Evolutionary conservation across 1,140 invertebrate species (phyloP), one percentile per base, ranked within the genome.

Genomic region (Diploscapter pachys): DNA sequence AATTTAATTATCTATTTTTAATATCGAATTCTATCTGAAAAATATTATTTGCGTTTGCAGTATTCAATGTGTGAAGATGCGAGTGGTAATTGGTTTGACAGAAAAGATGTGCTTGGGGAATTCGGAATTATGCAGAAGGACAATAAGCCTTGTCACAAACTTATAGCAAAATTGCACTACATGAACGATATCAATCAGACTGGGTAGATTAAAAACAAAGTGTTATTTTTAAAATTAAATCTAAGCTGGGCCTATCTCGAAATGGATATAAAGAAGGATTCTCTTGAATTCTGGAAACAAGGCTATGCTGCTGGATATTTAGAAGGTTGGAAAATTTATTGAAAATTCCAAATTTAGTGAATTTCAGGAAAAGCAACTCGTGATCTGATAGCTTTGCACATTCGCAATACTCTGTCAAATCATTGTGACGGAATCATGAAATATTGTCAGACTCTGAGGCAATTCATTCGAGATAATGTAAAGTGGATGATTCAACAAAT

Each of bases 281-380:
- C 88, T 2, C 92, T 90, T 85, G 66, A 78, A 2, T 85, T 88
- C 84, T 89, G 89, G 77, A 89, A 92, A 5, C 93, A 95, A 87
- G 92, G 92, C 0, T 93, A 91, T 84, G 91, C 92, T 2, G 93
- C 93, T n/a, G 94, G 94, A 5, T 88, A 93, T n/a, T 87, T 93
- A 0, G 93, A 95, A 87, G 93, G 93, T 0, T 69, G 56, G 49
- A 4, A 66, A 13, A 64, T 6, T 64, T 6, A 6, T 73, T 3
- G 49, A 31, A 73, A 49, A 56, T 63, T 49, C 3, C 51, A 5
- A 5, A 75, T 49, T 50, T 71, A n/a, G 4, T 2, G 13, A 49
- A 0, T 76, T 77, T 48, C 9, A 76, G 75, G 72, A 31, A 90
- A 90, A 52, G 83, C 93, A 1, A 93, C 92, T 3, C 91, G 91